Conservation (phyloP, 1,140 invertebrate species). For the Epicauta chinensis region DNA sequence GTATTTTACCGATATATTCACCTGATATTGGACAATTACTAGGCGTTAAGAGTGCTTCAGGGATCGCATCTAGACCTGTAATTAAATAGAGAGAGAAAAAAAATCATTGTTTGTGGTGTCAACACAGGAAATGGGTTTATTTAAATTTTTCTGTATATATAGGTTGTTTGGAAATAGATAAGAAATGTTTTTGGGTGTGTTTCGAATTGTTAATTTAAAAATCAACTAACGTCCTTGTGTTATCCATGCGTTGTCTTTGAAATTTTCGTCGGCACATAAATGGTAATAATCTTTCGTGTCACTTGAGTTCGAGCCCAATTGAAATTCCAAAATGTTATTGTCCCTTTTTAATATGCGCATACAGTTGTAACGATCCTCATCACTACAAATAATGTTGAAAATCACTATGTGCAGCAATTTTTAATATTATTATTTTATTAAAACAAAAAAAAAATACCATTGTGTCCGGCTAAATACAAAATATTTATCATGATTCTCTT, state of each 20-base stretch:
- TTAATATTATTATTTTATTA: not conserved
- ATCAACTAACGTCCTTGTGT: conserved; percentile 54
- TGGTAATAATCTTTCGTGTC: conserved; percentile 29
- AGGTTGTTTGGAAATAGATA: too few species aligned
- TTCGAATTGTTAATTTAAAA: too few species aligned
- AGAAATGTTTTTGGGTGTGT: too few species aligned
- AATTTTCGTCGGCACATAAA: conserved; percentile 47
- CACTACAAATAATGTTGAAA: conserved; percentile 46
- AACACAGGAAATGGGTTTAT: too few species aligned
- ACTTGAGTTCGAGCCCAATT: conserved; percentile 45
- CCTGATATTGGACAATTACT: conserved; percentile 62
- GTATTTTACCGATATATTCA: conserved; percentile 60
- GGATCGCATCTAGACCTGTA: too few species aligned
- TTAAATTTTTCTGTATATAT: too few species aligned
- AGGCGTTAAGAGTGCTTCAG: not conserved
- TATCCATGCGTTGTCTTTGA: conserved; percentile 52
- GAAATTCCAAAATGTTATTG: conserved; percentile 61
- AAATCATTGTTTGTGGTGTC: too few species aligned
- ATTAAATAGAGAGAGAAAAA: too few species aligned
- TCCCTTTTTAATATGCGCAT: conserved; percentile 57
- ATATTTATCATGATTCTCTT: conserved; percentile 42
- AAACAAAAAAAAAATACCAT: conserved; percentile 40
- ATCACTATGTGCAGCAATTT: not conserved
- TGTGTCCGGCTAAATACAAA: conserved; percentile 49
- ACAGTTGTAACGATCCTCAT: conserved; percentile 59